Conservation (phyloP, 2,113 vertebrate genomes). For the Mungos mungo region DNA sequence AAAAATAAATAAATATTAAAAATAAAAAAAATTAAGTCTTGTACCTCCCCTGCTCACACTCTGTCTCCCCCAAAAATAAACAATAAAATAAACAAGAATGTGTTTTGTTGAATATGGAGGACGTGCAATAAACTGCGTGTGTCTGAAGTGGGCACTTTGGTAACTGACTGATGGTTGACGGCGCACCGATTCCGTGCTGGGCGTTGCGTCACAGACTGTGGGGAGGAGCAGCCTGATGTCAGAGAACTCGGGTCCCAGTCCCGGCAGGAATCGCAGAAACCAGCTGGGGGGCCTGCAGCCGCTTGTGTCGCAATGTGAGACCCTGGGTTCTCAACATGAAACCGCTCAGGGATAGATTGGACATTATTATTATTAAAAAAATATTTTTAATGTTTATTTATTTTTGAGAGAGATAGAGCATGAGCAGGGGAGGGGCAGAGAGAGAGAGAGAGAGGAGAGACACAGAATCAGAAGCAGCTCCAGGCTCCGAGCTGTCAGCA, state of each 20-base stretch:
- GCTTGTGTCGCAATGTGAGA: neutral
- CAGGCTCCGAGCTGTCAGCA: no score
- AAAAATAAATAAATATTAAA: no score
- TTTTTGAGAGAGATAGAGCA: no score
- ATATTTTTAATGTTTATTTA: no score
- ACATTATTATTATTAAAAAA: neutral
- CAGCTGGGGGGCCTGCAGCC: neutral
- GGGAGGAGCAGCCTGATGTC: neutral
- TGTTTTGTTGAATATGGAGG: neutral
- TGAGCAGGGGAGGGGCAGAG: no score
- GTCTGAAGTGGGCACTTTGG: accelerated
- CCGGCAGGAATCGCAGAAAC: neutral
- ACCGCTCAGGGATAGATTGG: neutral
- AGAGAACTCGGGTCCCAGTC: neutral
- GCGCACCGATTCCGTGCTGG: neutral
- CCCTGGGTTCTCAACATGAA: neutral
- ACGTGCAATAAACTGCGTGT: no score
- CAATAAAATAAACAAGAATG: neutral
- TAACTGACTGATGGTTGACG: neutral
- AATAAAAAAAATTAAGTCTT: no score
- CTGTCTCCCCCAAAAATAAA: no score
- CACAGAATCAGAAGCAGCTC: no score
- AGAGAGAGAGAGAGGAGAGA: no score
- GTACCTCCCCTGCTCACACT: no score
- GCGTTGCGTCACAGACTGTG: neutral